These are phyloP conservation scores for Bujurquina vittata DNA, from an alignment of 2,113 vertebrate genomes.

Conservation along the genomic window DNA sequence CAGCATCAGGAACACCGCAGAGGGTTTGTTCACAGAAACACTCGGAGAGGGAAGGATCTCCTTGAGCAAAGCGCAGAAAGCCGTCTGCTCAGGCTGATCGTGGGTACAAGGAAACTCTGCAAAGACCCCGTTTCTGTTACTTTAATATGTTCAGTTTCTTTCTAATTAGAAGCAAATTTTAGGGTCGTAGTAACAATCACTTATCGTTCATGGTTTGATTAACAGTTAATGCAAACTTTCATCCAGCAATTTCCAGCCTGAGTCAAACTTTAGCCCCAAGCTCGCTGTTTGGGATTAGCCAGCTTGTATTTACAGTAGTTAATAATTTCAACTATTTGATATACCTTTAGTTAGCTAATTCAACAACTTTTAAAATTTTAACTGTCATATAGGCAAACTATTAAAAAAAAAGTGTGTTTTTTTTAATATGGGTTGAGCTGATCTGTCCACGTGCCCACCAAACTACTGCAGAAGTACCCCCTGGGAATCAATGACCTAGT, in stretches of 20 bases:
- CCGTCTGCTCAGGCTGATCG: neutral
- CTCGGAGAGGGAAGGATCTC: neutral
- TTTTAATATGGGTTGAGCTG: neutral
- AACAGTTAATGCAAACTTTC: neutral
- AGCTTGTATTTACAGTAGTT: neutral
- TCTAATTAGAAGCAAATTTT: rapidly evolving
- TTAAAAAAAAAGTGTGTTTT: neutral
- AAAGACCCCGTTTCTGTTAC: neutral
- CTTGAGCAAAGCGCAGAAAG: neutral
- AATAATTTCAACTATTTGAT: too few relatives aligned
- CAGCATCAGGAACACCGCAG: neutral
- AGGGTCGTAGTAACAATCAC: neutral
- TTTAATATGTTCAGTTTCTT: neutral
- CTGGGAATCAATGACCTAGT: neutral
- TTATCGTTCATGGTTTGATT: neutral
- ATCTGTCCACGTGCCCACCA: too few relatives aligned
- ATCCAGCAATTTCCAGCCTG: too few relatives aligned
- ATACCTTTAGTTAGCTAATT: too few relatives aligned
- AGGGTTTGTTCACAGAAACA: neutral
- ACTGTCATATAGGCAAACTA: neutral
- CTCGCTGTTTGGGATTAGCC: neutral
- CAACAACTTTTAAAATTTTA: too few relatives aligned
- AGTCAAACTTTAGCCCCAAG: too few relatives aligned
- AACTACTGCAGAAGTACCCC: neutral
- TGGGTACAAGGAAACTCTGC: rapidly evolving